Evolutionary conservation across 2,888 invertebrate genomes (phyloP).

Genomic region (Rhorus exstirpatorius): DNA sequence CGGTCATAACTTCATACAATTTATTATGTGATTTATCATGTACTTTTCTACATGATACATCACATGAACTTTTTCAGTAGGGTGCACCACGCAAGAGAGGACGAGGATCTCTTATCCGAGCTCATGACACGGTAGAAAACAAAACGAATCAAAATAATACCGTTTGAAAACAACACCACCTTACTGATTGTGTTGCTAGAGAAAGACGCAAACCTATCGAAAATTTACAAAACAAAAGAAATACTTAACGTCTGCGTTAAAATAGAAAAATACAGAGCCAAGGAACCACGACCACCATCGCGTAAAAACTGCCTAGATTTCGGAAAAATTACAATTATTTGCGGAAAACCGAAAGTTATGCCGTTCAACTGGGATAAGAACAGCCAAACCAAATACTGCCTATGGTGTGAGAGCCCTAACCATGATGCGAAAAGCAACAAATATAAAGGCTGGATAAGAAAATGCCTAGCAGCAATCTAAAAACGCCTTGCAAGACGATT

Average conservation of each 20-base stretch:
- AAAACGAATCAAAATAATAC: constrained; percentile 16
- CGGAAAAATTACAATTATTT: neutral
- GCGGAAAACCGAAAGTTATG: neutral
- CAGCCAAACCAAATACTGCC: neutral
- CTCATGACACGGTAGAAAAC: constrained; percentile 7
- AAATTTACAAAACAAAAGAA: constrained; percentile 14
- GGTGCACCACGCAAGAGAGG: neutral
- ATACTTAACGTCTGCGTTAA: constrained; percentile 8
- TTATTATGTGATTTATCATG: no score
- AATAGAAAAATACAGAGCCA: constrained; percentile 29
- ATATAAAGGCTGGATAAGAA: neutral
- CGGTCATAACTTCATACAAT: no score
- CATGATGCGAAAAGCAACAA: neutral
- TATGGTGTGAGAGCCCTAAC: neutral
- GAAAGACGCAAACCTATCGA: constrained; percentile 21
- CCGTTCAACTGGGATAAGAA: neutral
- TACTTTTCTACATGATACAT: no score
- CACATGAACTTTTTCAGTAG: no score
- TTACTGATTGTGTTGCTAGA: constrained; percentile 22
- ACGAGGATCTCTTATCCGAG: constrained; percentile 18
- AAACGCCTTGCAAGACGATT: neutral
- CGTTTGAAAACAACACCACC: constrained; percentile 18
- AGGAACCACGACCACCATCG: constrained; percentile 23
- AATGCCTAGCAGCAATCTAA: neutral
- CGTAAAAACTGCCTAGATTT: constrained; percentile 30